Base-by-base conservation (phyloP, 2,888 invertebrate genomes). In the Oeneis ivallda region DNA sequence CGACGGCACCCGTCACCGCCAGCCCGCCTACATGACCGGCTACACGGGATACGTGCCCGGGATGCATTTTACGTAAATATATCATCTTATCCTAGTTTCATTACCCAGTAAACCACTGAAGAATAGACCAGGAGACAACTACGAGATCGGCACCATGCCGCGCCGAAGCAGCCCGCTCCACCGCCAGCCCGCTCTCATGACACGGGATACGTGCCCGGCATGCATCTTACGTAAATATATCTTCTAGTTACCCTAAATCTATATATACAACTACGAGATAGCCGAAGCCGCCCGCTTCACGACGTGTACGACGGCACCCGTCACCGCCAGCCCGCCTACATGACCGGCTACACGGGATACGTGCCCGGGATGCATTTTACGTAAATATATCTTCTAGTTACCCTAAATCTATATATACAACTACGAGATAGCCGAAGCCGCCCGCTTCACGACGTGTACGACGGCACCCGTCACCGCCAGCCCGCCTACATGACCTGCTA, bases 31-130 rank as follows among this genome's bases (percentile, higher is more conserved):
- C 79, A 94, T 95, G 83, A 93, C 95, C 15, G 95, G 95, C 15
- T 95, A 95, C 80, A 95, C 95, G 65, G 95, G 95, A 85, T 95
- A 94, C 75, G 94, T 95, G 65, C 95, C 95, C 9, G 95, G 95
- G 15, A 93, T 95, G 88, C 92, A 93, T 77, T 94, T 93, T 76
- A 93, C 93, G 79, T 94, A 92, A 77, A 39, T 60, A 60, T n/a
- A n/a, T n/a, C n/a, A n/a, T n/a, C n/a, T n/a, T n/a, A n/a, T n/a
- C n/a, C n/a, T n/a, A n/a, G n/a, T n/a, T n/a, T n/a, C n/a, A n/a
- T n/a, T n/a, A n/a, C n/a, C n/a, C 75, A 94, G 93, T 73, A 93
- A 92, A 68, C 91, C 91, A 4, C 77, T 93, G 1, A 92, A 93
- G 63, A 94, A 94, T 75, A 91, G 93, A 50, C 92, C 93, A 1